Conservation (phyloP, 2,797 vertebrate species). For the Cuniculus paca region DNA sequence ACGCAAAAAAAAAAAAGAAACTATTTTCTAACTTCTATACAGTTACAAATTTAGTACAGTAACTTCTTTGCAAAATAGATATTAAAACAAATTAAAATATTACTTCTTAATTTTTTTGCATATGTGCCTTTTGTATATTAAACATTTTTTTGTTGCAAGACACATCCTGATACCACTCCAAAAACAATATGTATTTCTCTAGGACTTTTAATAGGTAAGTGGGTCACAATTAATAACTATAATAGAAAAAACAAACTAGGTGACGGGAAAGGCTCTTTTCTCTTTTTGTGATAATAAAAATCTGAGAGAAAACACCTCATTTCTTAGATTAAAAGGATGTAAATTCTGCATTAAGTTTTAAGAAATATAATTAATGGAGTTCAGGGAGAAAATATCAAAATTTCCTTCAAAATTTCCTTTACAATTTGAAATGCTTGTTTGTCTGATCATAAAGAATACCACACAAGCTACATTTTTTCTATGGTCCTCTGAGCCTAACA, state of each 20-base stretch:
- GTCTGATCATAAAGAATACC: slow-evolving; percentile 47
- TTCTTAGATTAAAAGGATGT: slow-evolving; percentile 11
- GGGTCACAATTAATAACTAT: neutral
- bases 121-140: slow-evolving; percentile 14
- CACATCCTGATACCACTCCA: slow-evolving; percentile 18
- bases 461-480: slow-evolving; percentile 1
- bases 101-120: slow-evolving; percentile 17
- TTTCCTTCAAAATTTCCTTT: slow-evolving; percentile 54
- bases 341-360: neutral
- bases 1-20: too few species aligned
- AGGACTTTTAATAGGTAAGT: slow-evolving; percentile 30
- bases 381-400: slow-evolving; percentile 14
- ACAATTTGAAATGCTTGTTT: slow-evolving; percentile 32
- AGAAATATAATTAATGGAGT: slow-evolving; percentile 29
- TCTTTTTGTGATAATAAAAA: slow-evolving; percentile 7
- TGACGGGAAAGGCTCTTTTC: slow-evolving; percentile 33
- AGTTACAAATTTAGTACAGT: too few species aligned
- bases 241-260: slow-evolving; percentile 47
- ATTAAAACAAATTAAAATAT: slow-evolving; percentile 56
- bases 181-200: slow-evolving; percentile 33
- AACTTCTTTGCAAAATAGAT: neutral
- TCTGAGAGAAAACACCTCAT: neutral
- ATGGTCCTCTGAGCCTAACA: neutral
- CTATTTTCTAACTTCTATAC: too few species aligned
- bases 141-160: slow-evolving; percentile 39